A percentile compares a stretch with the other conserved stretches of the same genome.
These are phyloP conservation scores for Lordiphosa fenestrarum DNA, from an alignment of 2,888 invertebrate genomes.

Conservation along the genomic window DNA sequence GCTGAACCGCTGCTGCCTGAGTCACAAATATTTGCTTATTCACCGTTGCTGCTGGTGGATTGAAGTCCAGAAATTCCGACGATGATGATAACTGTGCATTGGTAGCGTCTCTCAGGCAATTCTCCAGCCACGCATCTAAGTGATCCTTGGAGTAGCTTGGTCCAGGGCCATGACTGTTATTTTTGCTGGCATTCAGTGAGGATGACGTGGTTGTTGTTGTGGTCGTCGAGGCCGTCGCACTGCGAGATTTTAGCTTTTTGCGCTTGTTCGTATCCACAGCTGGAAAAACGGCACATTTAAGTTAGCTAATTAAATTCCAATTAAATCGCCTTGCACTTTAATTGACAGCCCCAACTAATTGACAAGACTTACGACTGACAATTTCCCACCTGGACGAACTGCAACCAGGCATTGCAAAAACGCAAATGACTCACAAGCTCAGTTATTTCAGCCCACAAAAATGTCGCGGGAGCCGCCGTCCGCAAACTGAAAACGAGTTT, in stretches of 20 bases:
- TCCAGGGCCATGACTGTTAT: constrained; percentile 45
- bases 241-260: constrained; percentile 79
- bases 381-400: constrained; percentile 35
- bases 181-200: constrained; percentile 28
- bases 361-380: constrained; percentile 3
- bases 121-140: constrained; percentile 80
- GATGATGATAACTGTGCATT: constrained; percentile 79
- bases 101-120: constrained; percentile 78
- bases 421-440: constrained; percentile 56
- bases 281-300: constrained; percentile 28
- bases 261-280: constrained; percentile 76
- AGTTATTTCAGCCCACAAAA: constrained; percentile 54
- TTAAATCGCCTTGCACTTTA: background rate
- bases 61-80: constrained; percentile 79
- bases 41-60: constrained; percentile 60
- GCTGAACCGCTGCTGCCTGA: constrained; percentile 46
- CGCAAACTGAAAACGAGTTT: constrained; percentile 50
- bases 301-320: constrained; percentile 7
- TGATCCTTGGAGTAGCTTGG: constrained; percentile 75
- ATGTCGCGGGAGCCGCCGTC: constrained; percentile 37
- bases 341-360: constrained; percentile 1
- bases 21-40: constrained; percentile 38
- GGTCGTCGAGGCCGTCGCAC: constrained; percentile 48
- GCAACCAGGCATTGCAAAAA: constrained; percentile 50
- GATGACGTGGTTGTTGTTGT: constrained; percentile 20